A percentile compares a stretch with the other conserved stretches of the same genome.
phyloP scores from a whole-genome alignment of 2,888 invertebrate genomes.

The Rugalucina vietnamica region DNA sequence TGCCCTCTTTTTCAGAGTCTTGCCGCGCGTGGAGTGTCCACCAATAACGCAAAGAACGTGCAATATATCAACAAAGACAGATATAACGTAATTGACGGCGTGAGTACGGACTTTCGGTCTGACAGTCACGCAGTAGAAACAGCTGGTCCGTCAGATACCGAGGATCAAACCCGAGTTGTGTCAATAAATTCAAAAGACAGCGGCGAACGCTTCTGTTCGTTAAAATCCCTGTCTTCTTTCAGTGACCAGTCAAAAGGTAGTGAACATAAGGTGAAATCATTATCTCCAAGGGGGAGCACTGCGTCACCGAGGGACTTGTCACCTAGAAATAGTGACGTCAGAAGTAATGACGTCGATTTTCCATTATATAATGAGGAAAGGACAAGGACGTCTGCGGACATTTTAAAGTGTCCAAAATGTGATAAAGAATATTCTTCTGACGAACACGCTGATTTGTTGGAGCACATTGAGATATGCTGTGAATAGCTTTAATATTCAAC shows the following conservation, averaged over 20 bases:
- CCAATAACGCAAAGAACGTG: not conserved
- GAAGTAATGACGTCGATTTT: not conserved
- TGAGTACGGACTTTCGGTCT: constrained; percentile 13
- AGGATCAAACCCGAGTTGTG: constrained; percentile 8
- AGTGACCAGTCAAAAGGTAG: not conserved
- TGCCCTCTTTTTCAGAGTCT: constrained; percentile 33
- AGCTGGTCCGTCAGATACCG: not conserved
- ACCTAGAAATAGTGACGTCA: not conserved
- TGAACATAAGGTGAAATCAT: not conserved
- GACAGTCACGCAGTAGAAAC: constrained; percentile 20
- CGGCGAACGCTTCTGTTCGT: constrained; percentile 11
- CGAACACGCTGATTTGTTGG: constrained; percentile 70
- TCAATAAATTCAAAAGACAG: constrained; percentile 1
- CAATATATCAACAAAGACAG: constrained; percentile 42
- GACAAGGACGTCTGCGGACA: constrained; percentile 29
- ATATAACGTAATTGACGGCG: constrained; percentile 59
- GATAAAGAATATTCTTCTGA: constrained; percentile 69
- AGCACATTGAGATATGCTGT: constrained; percentile 77
- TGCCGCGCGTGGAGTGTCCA: constrained; percentile 52
- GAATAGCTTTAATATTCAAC: no score
- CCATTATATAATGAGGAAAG: not conserved
- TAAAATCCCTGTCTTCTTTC: not conserved
- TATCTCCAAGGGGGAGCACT: constrained; percentile 4
- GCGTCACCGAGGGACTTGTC: not conserved
- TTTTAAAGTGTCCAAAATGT: constrained; percentile 76